phyloP scores from a whole-genome alignment of 1,140 invertebrate species.

The Bicyclus anynana region DNA sequence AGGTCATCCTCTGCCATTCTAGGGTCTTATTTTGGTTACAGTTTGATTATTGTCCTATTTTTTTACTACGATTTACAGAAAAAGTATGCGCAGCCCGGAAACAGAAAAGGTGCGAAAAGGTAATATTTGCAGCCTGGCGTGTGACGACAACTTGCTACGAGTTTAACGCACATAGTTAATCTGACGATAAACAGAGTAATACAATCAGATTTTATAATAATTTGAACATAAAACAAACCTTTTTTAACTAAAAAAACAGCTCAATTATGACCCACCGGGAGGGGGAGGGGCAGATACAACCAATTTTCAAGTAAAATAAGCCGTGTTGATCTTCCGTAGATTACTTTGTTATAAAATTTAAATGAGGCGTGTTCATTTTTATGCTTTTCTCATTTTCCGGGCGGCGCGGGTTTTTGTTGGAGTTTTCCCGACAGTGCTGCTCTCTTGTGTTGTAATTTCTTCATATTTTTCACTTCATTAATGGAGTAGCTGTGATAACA shows the following conservation, averaged over 20 bases:
- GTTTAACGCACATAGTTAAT: no score
- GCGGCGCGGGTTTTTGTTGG: not conserved
- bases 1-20: no score
- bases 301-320: slow-evolving; percentile 14
- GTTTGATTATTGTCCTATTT: no score
- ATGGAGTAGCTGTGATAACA: not conserved
- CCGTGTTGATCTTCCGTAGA: slow-evolving; percentile 10
- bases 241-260: not conserved
- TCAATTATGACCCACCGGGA: not conserved
- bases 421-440: not conserved
- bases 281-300: not conserved
- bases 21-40: no score
- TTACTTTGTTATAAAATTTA: not conserved
- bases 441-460: not conserved
- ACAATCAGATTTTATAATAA: not conserved
- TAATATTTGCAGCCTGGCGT: no score
- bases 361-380: slow-evolving; percentile 2
- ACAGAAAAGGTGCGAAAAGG: no score
- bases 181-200: not conserved
- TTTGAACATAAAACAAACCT: not conserved
- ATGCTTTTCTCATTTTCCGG: not conserved
- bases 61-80: no score
- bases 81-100: no score
- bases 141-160: no score
- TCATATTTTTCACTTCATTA: not conserved